Evolutionary conservation across 2,797 vertebrate species (phyloP), one percentile per base, ranked within the genome.

Genomic region (Enoplosus armatus): DNA sequence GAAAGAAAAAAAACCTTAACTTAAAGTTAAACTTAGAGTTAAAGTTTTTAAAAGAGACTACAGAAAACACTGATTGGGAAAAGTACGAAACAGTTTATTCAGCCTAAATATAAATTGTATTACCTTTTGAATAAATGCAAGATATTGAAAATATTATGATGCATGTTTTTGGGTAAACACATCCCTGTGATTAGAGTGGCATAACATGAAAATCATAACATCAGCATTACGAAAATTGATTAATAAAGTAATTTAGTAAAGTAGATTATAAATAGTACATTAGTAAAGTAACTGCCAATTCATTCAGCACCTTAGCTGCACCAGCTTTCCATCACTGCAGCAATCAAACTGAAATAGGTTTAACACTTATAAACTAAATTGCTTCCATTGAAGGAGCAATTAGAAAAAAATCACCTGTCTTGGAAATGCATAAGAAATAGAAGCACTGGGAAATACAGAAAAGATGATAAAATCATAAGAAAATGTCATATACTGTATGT

Each of bases 121-220:
- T 18, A 9, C 26, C 4, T 45, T 77, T 61, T 43, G 2, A 68
- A 29, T 8, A 24, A 3, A 54, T 58, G 27, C 7, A 22, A 31
- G 4, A 20, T n/a, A 24, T 14, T 26, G 2, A 33, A 71, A 51
- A 51, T 29, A 48, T 54, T 6, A 59, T 20, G 3, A 27, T 41
- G 11, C 14, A 51, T 62, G 29, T 60, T 60, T 65, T 69, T 26
- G 6, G 41, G 27, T 41, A 41, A 70, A 75, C 14, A 33, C 12
- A 14, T 61, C 35, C 22, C 3, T 39, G 20, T 54, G 39, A 56
- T 33, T 47, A 1, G 6, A 41, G 37, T 31, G 48, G 33, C 41
- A 48, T 4, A 37, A 47, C 22, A 15, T 64, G 8, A 53, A n/a
- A 18, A 37, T 69, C 1, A 58, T 31, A 69, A 53, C 55, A 69